Evolutionary conservation across 2,888 invertebrate genomes (phyloP).

Genomic region (Slavum lentiscoides): DNA sequence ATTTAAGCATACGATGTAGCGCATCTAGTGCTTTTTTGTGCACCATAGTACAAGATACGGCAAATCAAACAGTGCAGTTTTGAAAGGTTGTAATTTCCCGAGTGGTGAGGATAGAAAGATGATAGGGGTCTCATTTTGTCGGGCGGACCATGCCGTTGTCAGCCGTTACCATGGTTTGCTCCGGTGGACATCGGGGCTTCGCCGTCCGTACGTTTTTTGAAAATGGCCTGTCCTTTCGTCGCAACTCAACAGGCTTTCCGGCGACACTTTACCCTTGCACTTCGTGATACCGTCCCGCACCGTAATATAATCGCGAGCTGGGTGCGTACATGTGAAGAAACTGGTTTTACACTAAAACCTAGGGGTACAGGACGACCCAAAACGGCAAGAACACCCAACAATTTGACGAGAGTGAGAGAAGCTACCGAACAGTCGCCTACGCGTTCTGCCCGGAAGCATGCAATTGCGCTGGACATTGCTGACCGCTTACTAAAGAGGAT

Average conservation of each 20-base stretch:
- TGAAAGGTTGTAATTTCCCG: too few species aligned
- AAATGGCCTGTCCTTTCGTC: background rate
- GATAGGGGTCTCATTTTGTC: background rate
- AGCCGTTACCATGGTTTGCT: slow-evolving; percentile 8
- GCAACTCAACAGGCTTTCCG: too few species aligned
- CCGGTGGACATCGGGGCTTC: background rate
- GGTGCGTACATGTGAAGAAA: slow-evolving; percentile 9
- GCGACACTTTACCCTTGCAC: background rate
- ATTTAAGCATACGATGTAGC: too few species aligned
- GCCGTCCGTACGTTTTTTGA: slow-evolving; percentile 2
- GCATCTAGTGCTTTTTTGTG: too few species aligned
- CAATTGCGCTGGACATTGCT: slow-evolving; percentile 57
- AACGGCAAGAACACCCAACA: slow-evolving; percentile 57
- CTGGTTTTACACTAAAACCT: background rate
- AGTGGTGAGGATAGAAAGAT: too few species aligned
- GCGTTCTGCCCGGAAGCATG: slow-evolving; percentile 55
- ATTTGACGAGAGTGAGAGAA: slow-evolving; percentile 57
- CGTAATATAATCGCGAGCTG: slow-evolving; percentile 2
- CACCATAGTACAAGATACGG: too few species aligned
- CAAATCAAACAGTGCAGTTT: too few species aligned
- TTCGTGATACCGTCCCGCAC: background rate
- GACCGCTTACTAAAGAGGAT: slow-evolving; percentile 56
- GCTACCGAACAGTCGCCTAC: too few species aligned
- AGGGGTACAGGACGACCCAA: slow-evolving; percentile 3
- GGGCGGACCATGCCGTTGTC: background rate